Evolutionary conservation across 2,888 invertebrate species (phyloP).

Genomic region (Sphaerolaimus hirsutus): DNA sequence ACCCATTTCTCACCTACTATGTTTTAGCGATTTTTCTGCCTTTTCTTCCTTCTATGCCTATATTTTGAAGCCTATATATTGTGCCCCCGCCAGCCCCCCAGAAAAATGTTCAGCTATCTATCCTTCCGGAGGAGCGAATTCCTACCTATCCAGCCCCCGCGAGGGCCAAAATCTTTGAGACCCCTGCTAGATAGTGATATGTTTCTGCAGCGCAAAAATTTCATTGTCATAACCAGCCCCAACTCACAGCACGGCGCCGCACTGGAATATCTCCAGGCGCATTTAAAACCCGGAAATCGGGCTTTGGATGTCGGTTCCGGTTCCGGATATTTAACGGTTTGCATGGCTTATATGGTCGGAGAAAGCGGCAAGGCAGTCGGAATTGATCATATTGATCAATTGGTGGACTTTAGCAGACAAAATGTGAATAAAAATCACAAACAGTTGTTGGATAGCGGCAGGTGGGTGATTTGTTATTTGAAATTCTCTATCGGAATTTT

Average conservation of each 20-base stretch:
- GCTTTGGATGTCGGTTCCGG: conserved; percentile 80
- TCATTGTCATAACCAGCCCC: background rate
- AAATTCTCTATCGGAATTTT: no score
- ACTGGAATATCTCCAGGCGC: conserved; percentile 53
- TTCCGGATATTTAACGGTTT: conserved; percentile 70
- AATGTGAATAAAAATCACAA: conserved; percentile 22
- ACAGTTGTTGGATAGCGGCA: background rate
- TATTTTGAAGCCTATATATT: no score
- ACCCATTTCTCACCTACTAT: no score
- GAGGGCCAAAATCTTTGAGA: no score
- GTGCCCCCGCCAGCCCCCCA: no score
- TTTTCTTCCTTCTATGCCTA: no score
- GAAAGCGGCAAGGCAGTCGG: conserved; percentile 47
- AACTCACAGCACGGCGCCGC: conserved; percentile 72
- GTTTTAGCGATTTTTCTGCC: no score
- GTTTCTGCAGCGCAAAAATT: background rate
- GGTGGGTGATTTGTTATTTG: no score
- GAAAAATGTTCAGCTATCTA: no score
- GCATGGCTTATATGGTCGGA: conserved; percentile 61
- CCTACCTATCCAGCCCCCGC: no score
- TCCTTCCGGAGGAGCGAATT: no score
- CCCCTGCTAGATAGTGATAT: no score
- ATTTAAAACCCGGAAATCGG: conserved; percentile 41
- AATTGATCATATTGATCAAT: conserved; percentile 64
- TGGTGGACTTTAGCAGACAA: conserved; percentile 44